Evolutionary conservation across 2,797 vertebrate genomes (phyloP).

Genomic region (Rhinichthys osculus): DNA sequence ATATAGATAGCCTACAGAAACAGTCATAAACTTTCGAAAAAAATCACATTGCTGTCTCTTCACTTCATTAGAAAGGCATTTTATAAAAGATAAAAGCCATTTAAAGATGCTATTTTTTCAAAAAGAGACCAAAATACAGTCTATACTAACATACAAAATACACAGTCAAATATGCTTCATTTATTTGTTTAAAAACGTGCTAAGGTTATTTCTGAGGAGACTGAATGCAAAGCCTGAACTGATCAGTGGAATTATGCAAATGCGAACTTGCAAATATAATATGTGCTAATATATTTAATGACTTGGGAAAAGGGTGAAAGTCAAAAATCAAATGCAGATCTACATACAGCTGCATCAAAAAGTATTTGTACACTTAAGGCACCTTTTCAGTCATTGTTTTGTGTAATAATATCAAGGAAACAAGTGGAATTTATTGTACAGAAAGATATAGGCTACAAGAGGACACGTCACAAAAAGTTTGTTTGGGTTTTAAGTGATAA

Average conservation of each 20-base stretch:
- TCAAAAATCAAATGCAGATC: background rate
- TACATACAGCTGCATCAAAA: background rate
- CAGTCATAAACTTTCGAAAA: background rate
- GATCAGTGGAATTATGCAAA: constrained; percentile 49
- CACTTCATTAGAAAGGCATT: background rate
- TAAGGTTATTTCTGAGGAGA: background rate
- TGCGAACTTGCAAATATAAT: constrained; percentile 54
- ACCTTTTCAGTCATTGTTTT: background rate
- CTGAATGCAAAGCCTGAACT: background rate
- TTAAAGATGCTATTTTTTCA: background rate
- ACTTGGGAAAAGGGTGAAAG: constrained; percentile 35
- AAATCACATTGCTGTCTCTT: background rate
- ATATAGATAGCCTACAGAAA: background rate
- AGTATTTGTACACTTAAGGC: background rate
- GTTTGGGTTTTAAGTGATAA: background rate
- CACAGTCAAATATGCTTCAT: background rate
- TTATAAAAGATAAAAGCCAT: background rate
- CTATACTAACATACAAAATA: background rate
- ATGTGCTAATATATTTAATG: constrained; percentile 24
- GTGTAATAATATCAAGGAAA: background rate
- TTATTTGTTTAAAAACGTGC: background rate
- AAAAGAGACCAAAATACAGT: background rate
- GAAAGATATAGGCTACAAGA: background rate
- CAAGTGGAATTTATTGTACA: background rate
- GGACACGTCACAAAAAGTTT: background rate